Percentiles rank a stretch among this genome's conserved stretches.
Conservation (phyloP, 2,113 vertebrate genomes). For the Ammodramus savannarum region DNA sequence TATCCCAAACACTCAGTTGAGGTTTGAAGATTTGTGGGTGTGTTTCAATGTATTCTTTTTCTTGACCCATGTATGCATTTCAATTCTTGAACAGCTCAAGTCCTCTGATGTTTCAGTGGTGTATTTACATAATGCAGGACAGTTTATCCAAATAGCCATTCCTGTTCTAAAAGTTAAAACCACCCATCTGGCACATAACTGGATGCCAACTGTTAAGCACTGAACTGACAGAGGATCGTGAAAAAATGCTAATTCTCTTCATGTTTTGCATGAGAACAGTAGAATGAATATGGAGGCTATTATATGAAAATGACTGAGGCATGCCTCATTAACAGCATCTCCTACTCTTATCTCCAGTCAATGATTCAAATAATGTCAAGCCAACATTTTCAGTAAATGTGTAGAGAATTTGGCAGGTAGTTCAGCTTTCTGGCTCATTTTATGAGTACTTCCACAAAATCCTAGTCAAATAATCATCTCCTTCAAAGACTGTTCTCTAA, state of each 20-base stretch:
- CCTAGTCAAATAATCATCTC: background rate
- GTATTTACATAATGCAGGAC: slow-evolving; percentile 10
- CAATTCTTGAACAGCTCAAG: background rate
- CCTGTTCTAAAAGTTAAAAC: slow-evolving; percentile 57
- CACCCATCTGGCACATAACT: slow-evolving; percentile 55
- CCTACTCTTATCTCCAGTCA: background rate
- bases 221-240: slow-evolving; percentile 10
- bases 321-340: slow-evolving; percentile 8
- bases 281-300: slow-evolving; percentile 14
- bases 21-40: background rate
- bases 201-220: slow-evolving; percentile 52
- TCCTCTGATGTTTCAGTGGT: background rate
- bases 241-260: slow-evolving; percentile 30
- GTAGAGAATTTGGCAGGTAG: background rate
- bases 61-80: background rate
- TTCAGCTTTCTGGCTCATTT: background rate
- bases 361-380: slow-evolving; percentile 26
- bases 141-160: slow-evolving; percentile 53
- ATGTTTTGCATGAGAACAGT: slow-evolving; percentile 7
- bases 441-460: background rate
- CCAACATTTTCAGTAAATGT: slow-evolving; percentile 10
- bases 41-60: background rate
- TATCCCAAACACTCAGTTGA: background rate
- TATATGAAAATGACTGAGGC: slow-evolving; percentile 39
- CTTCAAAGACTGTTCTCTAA: background rate